Evolutionary conservation across 2,113 vertebrate genomes (phyloP).

Genomic region (Dascyllus trimaculatus): DNA sequence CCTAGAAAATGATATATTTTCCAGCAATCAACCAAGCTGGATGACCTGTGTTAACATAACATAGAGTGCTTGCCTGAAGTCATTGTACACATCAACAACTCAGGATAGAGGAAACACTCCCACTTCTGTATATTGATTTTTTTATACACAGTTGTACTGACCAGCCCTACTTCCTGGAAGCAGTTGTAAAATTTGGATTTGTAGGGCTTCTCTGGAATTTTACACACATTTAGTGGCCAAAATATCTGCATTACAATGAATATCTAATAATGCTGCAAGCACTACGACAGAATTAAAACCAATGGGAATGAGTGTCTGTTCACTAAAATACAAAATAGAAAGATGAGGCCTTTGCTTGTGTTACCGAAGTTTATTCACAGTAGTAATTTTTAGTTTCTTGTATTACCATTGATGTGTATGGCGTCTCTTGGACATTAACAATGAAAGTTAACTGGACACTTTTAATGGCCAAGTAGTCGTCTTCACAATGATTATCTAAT

Average conservation of each 20-base stretch:
- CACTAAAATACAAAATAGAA: not conserved
- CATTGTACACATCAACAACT: not conserved
- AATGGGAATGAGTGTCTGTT: constrained; percentile 25
- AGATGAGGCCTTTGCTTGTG: not conserved
- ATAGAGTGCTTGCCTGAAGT: not conserved
- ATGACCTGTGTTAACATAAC: not conserved
- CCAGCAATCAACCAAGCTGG: not conserved
- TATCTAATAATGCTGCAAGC: not conserved
- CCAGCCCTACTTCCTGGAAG: not conserved
- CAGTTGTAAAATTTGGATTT: not conserved
- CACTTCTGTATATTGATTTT: too few species aligned
- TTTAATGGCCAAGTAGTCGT: not conserved
- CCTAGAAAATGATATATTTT: not conserved
- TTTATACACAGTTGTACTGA: not conserved
- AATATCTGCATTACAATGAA: not conserved
- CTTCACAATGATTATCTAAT: not conserved
- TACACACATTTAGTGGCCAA: not conserved
- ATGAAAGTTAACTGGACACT: not conserved
- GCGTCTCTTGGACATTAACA: not conserved
- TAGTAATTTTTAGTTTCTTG: constrained; percentile 19
- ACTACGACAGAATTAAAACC: constrained; percentile 3
- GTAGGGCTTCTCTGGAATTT: not conserved
- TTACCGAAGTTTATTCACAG: constrained; percentile 15
- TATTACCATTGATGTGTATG: not conserved
- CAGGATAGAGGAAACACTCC: too few species aligned